phyloP scores from a whole-genome alignment of 2,888 invertebrate species.

The Ellobium chinense region DNA sequence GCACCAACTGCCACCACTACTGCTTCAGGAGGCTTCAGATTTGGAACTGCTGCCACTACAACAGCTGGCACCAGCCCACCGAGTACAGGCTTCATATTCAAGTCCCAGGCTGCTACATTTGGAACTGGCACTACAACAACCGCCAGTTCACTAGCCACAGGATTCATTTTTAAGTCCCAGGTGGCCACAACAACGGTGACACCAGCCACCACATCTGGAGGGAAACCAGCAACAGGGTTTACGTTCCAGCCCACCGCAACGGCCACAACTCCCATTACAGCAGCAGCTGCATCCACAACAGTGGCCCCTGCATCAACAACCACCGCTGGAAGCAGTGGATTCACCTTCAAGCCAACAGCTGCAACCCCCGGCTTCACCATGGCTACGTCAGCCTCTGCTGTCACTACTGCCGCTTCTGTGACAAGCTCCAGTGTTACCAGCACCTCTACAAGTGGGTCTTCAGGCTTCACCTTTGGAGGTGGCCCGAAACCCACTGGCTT shows the following conservation, averaged over 20 bases:
- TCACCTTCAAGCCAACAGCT: slow-evolving; percentile 40
- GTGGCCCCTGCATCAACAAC: neutral
- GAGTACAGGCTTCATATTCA: neutral
- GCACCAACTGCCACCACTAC: neutral
- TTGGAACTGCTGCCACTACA: slow-evolving; percentile 46
- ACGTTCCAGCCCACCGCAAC: neutral
- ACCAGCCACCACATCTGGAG: neutral
- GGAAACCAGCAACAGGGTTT: neutral
- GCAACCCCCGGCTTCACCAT: slow-evolving; percentile 22
- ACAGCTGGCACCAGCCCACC: neutral
- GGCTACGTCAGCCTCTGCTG: neutral
- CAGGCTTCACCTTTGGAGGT: slow-evolving; percentile 50
- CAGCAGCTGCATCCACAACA: neutral
- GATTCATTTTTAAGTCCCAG: neutral
- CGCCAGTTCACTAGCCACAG: neutral
- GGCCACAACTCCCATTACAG: slow-evolving; percentile 1
- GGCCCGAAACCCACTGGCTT: slow-evolving; percentile 9
- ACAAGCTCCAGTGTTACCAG: neutral
- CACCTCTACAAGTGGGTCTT: neutral
- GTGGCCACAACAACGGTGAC: neutral
- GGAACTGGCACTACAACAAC: neutral
- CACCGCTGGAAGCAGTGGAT: slow-evolving; percentile 3
- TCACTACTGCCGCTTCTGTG: slow-evolving; percentile 4
- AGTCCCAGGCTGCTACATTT: neutral
- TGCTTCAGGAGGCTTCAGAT: slow-evolving; percentile 51